Base-by-base conservation (phyloP, 2,113 vertebrate species). In the Pontoporia blainvillei region DNA sequence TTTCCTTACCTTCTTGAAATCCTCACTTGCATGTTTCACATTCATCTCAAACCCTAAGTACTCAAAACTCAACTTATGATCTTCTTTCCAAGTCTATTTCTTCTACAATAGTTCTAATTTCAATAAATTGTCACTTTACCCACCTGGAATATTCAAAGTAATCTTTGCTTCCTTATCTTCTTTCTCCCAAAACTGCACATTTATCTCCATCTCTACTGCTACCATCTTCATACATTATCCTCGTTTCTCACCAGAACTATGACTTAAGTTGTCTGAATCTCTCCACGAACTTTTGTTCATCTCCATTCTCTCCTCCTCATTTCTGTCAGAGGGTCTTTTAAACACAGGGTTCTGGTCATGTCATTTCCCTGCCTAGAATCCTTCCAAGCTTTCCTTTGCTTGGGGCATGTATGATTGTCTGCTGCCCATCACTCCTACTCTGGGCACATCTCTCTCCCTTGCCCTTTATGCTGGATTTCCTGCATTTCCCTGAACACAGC, bases 201-300 rank as follows among this genome's bases (percentile, higher is more conserved):
- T 17, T 21, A 18, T 59, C 41, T 73, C 9, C 9, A 72, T 49
- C 18, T 20, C n/a, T 52, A 11, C 4, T n/a, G 13, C 7, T 23
- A 39, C 23, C 7, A 3, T 8, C 10, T 57, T 39, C 29, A 4
- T 4, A 2, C 18, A 3, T 4, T 12, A 39, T 15, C 18, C 21
- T 83, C 25, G 0, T 41, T 76, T 76, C 36, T 92, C 13, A 12
- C 7, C 10, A 6, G 44, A 41, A 62, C 5, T 86, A 15, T 21
- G n/a, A n/a, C 7, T 46, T 86, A 11, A 59, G 5, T 36, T 31
- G 31, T 36, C 17, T n/a, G 6, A 31, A 7, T 59, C 34, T 66
- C 46, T 21, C 8, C 2, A 20, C 9, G 10, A 44, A 31, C 31
- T n/a, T 95, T 25, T 49, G 29, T 1, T 8, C 6, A 11, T 59